phyloP scores from a whole-genome alignment of 2,888 invertebrate species.

The Trachelus tabidus region DNA sequence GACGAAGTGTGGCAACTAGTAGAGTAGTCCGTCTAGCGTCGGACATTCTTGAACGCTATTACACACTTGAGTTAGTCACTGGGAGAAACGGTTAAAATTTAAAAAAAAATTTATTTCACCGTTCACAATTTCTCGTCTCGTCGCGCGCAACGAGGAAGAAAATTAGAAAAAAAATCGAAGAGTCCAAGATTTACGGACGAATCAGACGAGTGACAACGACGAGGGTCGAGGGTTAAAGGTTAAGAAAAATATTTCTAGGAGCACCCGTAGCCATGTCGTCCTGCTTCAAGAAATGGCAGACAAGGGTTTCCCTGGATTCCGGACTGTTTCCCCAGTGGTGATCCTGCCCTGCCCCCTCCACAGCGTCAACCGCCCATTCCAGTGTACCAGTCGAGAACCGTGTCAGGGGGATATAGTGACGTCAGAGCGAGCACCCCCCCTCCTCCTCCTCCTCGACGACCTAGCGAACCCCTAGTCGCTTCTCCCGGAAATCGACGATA shows the following conservation, averaged over 20 bases:
- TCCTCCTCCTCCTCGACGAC: background rate
- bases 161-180: background rate
- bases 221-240: background rate
- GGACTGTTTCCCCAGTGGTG: background rate
- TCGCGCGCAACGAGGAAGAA: too few relatives aligned
- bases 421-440: background rate
- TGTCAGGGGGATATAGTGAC: slow-evolving; percentile 3
- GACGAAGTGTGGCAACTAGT: background rate
- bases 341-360: background rate
- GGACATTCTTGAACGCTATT: background rate
- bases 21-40: background rate
- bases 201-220: background rate
- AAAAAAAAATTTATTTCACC: background rate
- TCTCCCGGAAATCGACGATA: slow-evolving; percentile 7
- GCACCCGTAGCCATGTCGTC: background rate
- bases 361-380: background rate
- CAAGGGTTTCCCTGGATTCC: slow-evolving; percentile 1
- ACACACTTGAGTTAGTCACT: background rate
- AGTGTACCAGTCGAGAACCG: background rate
- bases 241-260: background rate
- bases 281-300: background rate
- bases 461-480: background rate
- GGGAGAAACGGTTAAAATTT: background rate
- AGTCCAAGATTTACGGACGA: background rate
- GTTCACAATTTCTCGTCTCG: background rate